These are phyloP conservation scores for Pica pica DNA, from an alignment of 2,113 vertebrate genomes.

Conservation along the genomic window DNA sequence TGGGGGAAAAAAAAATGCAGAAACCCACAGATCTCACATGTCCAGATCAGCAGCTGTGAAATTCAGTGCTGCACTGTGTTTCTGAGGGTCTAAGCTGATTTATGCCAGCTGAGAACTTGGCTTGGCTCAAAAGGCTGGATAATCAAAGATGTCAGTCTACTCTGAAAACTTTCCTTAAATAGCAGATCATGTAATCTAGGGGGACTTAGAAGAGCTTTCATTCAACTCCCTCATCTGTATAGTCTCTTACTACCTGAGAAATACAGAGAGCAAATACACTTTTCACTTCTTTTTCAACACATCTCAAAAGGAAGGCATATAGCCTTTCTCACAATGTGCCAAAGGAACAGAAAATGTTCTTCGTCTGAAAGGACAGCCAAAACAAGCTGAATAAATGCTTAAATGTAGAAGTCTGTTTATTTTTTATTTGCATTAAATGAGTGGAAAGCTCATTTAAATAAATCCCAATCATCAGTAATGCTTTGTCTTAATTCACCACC, in stretches of 20 bases:
- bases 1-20: background rate
- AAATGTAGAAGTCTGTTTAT: background rate
- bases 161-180: background rate
- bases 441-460: background rate
- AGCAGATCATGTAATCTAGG: background rate
- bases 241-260: constrained; percentile 6
- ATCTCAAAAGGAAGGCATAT: background rate
- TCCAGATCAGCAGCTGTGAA: background rate
- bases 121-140: background rate
- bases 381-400: background rate
- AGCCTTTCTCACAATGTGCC: background rate
- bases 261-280: background rate
- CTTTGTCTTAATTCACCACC: background rate
- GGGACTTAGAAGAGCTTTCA: background rate
- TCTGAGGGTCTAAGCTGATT: background rate
- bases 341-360: background rate
- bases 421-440: background rate
- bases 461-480: background rate
- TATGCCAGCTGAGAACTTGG: background rate
- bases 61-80: background rate
- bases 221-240: background rate
- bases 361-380: background rate
- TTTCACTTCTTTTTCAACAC: constrained; percentile 39
- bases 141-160: background rate
- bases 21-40: background rate